A percentile compares a stretch with the other conserved stretches of the same genome.
Evolutionary conservation across 2,797 vertebrate species (phyloP).

Genomic region (Myioborus miniatus): DNA sequence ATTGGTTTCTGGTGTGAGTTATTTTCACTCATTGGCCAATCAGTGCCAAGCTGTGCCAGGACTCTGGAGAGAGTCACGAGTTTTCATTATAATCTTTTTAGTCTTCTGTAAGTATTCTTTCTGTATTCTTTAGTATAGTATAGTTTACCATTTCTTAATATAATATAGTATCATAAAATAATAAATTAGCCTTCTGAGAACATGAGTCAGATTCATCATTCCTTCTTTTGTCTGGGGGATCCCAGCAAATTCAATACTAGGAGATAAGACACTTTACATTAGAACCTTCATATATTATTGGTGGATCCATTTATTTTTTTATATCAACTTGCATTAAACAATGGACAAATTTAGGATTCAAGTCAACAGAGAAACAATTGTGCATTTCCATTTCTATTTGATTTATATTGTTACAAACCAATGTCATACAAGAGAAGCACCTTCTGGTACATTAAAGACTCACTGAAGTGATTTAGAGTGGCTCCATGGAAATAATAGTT

Average conservation of each 20-base stretch:
- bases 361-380: constrained; percentile 9
- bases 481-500: not conserved
- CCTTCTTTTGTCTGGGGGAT: too few relatives aligned
- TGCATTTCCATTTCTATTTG: not conserved
- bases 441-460: not conserved
- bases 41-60: too few relatives aligned
- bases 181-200: too few relatives aligned
- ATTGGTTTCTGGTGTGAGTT: too few relatives aligned
- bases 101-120: too few relatives aligned
- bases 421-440: not conserved
- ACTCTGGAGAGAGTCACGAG: too few relatives aligned
- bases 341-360: not conserved
- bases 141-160: too few relatives aligned
- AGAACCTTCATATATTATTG: not conserved
- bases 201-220: too few relatives aligned
- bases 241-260: not conserved
- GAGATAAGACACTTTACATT: not conserved
- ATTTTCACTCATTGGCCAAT: too few relatives aligned
- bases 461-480: not conserved
- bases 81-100: too few relatives aligned
- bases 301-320: not conserved
- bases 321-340: not conserved
- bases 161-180: too few relatives aligned
- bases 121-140: too few relatives aligned
- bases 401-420: not conserved